Percentiles rank a stretch among this genome's conserved stretches.
These are phyloP conservation scores for Brachyhypopomus occidentalis DNA, from an alignment of 2,113 vertebrate species.

Conservation along the genomic window DNA sequence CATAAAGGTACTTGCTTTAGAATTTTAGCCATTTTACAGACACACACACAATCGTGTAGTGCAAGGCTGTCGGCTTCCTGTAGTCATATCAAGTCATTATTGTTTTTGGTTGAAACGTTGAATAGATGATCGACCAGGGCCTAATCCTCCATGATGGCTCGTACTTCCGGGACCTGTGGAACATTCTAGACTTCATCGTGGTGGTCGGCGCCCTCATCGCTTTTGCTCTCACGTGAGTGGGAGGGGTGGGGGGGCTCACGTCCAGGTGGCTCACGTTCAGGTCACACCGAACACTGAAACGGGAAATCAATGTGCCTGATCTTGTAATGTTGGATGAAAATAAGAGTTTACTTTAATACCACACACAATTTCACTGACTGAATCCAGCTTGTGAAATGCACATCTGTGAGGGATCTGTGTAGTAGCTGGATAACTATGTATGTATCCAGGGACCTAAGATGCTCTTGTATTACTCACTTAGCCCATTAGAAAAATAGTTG, in stretches of 20 bases:
- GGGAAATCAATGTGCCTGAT: too few species aligned
- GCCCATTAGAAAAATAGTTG: not conserved
- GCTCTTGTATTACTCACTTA: not conserved
- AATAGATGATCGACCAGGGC: constrained; percentile 98
- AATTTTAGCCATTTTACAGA: not conserved
- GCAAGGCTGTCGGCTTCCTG: too few species aligned
- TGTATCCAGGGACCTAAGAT: not conserved
- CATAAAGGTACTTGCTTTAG: constrained; percentile 84
- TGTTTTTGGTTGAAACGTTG: constrained; percentile 22
- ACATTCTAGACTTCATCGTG: constrained; percentile 97
- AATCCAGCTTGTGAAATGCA: too few species aligned
- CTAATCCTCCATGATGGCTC: constrained; percentile 95
- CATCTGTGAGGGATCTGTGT: too few species aligned
- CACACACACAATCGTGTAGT: too few species aligned
- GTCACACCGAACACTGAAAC: constrained; percentile 1
- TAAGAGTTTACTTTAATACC: too few species aligned
- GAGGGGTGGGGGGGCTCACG: not conserved
- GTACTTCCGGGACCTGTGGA: constrained; percentile 98
- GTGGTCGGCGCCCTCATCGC: constrained; percentile 95
- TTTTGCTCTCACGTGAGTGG: constrained; percentile 96
- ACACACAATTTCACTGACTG: too few species aligned
- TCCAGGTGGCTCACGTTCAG: constrained; percentile 38
- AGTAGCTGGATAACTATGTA: not conserved
- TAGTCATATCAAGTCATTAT: not conserved
- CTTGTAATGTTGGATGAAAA: too few species aligned